A percentile compares a stretch with the other conserved stretches of the same genome.
Evolutionary conservation across 2,888 invertebrate genomes (phyloP).

Genomic region (Monochamus alternatus): DNA sequence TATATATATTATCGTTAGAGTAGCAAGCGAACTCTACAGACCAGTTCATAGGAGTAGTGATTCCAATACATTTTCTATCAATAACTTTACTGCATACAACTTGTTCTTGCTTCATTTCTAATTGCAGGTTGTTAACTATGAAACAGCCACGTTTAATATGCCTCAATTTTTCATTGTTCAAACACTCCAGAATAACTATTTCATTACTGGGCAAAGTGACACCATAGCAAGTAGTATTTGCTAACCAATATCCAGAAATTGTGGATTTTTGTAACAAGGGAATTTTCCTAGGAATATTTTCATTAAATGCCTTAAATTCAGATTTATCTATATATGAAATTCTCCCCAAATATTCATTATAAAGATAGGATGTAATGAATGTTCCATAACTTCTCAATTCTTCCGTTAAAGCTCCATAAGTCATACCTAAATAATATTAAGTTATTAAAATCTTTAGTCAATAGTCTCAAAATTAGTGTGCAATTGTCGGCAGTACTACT

Average conservation of each 20-base stretch:
- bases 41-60: conserved; percentile 12
- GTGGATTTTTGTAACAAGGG: neutral
- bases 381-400: neutral
- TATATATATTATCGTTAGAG: neutral
- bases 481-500: no score
- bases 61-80: conserved; percentile 5
- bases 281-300: neutral
- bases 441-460: no score
- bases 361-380: conserved; percentile 10
- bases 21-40: conserved; percentile 16
- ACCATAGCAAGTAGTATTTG: conserved; percentile 19
- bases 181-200: conserved; percentile 17
- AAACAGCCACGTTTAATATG: conserved; percentile 15
- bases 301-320: neutral
- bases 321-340: conserved; percentile 1
- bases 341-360: neutral
- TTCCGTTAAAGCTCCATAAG: neutral
- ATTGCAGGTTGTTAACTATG: neutral
- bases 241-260: conserved; percentile 17
- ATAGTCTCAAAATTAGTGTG: no score
- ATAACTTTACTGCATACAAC: neutral
- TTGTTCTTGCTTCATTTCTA: neutral
- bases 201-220: conserved; percentile 14
- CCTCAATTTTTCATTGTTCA: neutral
- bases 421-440: neutral